Evolutionary conservation across 1,140 invertebrate species (phyloP), one percentile per base, ranked within the genome.

Genomic region (Drosophila busckii): DNA sequence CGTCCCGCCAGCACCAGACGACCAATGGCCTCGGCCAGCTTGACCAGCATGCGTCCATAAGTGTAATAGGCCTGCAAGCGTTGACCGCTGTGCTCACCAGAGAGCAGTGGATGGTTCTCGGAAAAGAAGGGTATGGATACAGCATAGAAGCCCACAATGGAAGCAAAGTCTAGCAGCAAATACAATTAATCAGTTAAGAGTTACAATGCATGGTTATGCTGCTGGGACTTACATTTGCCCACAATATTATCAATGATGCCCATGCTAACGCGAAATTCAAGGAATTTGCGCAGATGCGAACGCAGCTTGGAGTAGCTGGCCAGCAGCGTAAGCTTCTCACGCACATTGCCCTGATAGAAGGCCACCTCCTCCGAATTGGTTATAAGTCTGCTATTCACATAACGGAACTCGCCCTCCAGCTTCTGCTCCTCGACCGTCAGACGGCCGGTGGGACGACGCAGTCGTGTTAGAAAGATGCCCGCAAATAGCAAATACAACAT

Each of bases 301-400:
- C 97, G 94, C 83, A 99, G 89, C 90, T 95, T 97, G 50, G 94
- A 91, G 87, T 98, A 98, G 73, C 96, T 95, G 8, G 94, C 91
- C 44, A 97, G 87, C 3, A 99, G 88, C 0, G 94, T 98, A 10
- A 94, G 87, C 87, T 97, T 95, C 88, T 99, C 98, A 22, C 95
- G 91, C 31, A 90, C 89, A 75, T 97, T 97, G 65, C 97, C 97
- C 88, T 97, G 91, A 87, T 99, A 99, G 88, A 99, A 99, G 2
- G 98, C 97, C 55, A 99, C 80, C 89, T 99, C 98, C 89, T 99
- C 98, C 10, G 97, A 96, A 88, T 99, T 98, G 0, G 96, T 97
- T 29, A 99, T 99, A 2, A 99, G 89, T 17, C 98, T 90, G 4
- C 97, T 97, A 88, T 99, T 98, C 12, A 99, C 96, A 84, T 96